Base-by-base conservation (phyloP, 53 echinoderm and acorn worm genomes). In the Antedon mediterranea region DNA sequence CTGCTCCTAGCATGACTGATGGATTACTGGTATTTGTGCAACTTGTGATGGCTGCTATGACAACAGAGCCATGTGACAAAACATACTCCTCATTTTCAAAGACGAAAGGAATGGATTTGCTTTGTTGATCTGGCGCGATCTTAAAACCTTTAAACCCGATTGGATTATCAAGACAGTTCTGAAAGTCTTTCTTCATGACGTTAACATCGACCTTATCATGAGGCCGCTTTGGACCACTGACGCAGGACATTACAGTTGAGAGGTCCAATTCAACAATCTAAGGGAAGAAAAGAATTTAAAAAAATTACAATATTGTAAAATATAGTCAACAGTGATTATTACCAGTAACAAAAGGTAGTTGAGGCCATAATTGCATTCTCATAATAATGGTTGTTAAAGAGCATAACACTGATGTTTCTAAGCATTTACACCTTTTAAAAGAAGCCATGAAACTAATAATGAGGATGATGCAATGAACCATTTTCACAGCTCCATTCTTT, bases 21-120 rank as follows among this genome's bases (percentile, higher is more conserved):
- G 95, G 95, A 42, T 95, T 95, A 71, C 95, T 95, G 34, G 95
- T 95, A 34, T 95, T 95, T 0, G 95, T 95, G 81, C 95, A 95
- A 80, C 95, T 95, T 13, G 95, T 95, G 31, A 95, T 92, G 18
- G 95, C 95, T 30, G 95, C 91, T 76, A 95, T 95, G 32, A 95
- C 95, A 15, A 95, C 95, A 14, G 92, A 92, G 8, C 95, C 95
- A 71, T 95, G 95, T 13, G 43, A 84, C 72, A 95, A 74, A 1
- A 75, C 73, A 80, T 86, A 95, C 33, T 92, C 91, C 71, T 85
- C 72, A 28, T 78, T 72, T 0, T 95, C 95, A 34, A 78, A 84
- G 31, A 88, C 80, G 73, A 95, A 95, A 0, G 95, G 95, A 31
- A 92, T 83, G 0, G 82, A 83, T 15, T 87, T 83, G 0, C 71